Evolutionary conservation across 2,888 invertebrate genomes (phyloP).

Genomic region (Trichogramma evanescens): DNA sequence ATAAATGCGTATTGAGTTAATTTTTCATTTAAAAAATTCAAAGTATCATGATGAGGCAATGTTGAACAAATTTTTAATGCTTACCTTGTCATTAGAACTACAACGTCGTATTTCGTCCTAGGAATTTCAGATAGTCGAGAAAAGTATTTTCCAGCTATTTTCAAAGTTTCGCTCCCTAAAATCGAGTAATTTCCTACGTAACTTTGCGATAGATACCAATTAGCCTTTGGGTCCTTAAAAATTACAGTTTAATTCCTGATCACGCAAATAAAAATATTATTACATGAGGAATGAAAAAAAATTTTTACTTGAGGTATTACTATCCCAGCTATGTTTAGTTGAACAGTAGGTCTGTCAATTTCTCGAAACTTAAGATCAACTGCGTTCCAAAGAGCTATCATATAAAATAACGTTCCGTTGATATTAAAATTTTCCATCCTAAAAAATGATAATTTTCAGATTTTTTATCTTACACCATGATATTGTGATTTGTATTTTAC

Average conservation of each 20-base stretch:
- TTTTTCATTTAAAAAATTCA: background rate
- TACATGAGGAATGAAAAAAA: too few species aligned
- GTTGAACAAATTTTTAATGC: background rate
- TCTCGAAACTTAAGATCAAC: slow-evolving; percentile 13
- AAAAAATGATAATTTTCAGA: background rate
- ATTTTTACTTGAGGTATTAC: slow-evolving; percentile 7
- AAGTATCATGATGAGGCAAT: background rate
- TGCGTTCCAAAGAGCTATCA: slow-evolving; percentile 12
- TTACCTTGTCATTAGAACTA: slow-evolving; percentile 4
- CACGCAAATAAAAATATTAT: background rate
- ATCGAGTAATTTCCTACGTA: background rate
- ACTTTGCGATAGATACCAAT: background rate
- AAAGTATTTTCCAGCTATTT: slow-evolving; percentile 3
- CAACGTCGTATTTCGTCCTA: background rate
- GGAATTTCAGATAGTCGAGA: background rate
- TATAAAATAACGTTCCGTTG: slow-evolving; percentile 1
- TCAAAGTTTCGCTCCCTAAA: background rate
- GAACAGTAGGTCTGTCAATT: background rate
- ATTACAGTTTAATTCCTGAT: background rate
- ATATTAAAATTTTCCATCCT: slow-evolving; percentile 3
- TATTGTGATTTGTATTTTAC: background rate
- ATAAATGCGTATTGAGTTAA: too few species aligned
- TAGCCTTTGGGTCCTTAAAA: background rate
- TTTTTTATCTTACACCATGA: background rate
- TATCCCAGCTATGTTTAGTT: slow-evolving; percentile 13